Percentiles rank a stretch among this genome's conserved stretches.
These are phyloP conservation scores for Tachycineta bicolor DNA, from an alignment of 2,113 vertebrate genomes.

Conservation along the genomic window DNA sequence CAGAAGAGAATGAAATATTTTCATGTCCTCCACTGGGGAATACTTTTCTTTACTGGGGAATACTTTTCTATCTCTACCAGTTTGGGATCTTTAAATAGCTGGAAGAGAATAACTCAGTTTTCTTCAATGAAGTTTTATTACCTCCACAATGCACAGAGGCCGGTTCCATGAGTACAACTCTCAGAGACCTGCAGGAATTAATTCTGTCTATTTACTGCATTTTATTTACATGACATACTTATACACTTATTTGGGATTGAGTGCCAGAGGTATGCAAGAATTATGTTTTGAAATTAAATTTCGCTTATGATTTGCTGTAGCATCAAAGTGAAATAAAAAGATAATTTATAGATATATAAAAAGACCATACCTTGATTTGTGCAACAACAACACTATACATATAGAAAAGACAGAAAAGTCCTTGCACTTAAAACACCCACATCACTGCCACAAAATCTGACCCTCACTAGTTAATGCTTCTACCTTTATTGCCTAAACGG, in stretches of 20 bases:
- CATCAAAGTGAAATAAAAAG: background rate
- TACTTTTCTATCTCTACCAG: background rate
- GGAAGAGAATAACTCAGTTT: background rate
- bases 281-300: background rate
- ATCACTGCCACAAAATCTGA: background rate
- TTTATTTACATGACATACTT: background rate
- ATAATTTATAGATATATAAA: background rate
- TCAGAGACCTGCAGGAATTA: background rate
- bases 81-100: background rate
- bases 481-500: background rate
- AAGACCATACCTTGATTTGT: background rate
- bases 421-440: background rate
- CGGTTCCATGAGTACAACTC: background rate
- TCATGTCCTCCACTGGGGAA: background rate
- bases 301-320: background rate
- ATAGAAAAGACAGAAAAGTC: background rate
- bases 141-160: background rate
- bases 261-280: background rate
- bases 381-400: background rate
- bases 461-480: background rate
- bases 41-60: background rate
- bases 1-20: background rate
- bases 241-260: background rate
- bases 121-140: conserved; percentile 11
- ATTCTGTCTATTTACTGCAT: background rate